Percentiles rank a stretch among this genome's conserved stretches.
Conservation (phyloP, 2,888 invertebrate species). For the Serrognathus titanus region DNA sequence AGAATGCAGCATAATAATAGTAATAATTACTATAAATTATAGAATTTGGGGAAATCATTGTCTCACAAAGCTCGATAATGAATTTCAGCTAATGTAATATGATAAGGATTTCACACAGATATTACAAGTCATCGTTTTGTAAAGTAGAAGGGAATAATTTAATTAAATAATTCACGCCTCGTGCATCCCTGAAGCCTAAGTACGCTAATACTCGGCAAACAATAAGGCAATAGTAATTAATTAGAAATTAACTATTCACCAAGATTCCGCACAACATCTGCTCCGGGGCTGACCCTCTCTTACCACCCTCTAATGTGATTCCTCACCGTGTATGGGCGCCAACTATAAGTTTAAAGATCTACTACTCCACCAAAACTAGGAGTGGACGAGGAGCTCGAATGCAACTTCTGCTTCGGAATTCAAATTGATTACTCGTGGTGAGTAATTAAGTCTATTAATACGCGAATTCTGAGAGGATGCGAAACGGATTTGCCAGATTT, state of each 20-base stretch:
- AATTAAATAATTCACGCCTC: too few relatives aligned
- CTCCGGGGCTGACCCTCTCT: not conserved
- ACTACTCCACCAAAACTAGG: not conserved
- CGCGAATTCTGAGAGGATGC: not conserved
- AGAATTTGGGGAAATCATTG: not conserved
- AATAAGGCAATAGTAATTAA: too few relatives aligned
- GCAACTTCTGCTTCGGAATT: conserved; percentile 23
- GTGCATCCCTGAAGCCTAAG: too few relatives aligned
- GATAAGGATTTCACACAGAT: too few relatives aligned
- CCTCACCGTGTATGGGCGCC: not conserved
- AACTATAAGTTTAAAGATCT: not conserved
- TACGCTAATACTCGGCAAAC: too few relatives aligned
- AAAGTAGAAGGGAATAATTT: too few relatives aligned
- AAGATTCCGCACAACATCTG: too few relatives aligned
- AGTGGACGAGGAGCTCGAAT: conserved; percentile 13
- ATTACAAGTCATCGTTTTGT: too few relatives aligned
- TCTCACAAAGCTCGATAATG: too few relatives aligned
- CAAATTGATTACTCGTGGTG: conserved; percentile 26
- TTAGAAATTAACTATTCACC: too few relatives aligned
- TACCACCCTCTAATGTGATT: conserved; percentile 1
- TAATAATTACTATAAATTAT: not conserved
- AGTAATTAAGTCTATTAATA: conserved; percentile 26
- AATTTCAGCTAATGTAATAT: too few relatives aligned
- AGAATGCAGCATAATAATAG: too few relatives aligned
- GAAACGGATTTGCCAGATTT: not conserved